Evolutionary conservation across 2,113 vertebrate species (phyloP).

Genomic region (Lamprotornis superbus): DNA sequence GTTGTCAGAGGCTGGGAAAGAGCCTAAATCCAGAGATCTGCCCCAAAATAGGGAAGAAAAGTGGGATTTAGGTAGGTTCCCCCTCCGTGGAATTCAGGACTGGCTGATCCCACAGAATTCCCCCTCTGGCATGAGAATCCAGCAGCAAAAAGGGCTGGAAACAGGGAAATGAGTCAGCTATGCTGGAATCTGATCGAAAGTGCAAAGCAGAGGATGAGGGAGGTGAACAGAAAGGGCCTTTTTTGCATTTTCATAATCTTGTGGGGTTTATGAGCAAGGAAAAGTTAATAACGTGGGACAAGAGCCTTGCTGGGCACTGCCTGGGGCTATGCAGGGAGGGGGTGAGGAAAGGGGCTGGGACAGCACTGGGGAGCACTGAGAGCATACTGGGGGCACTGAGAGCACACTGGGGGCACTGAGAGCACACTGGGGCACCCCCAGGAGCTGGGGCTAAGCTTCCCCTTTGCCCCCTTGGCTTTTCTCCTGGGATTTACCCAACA

Average conservation of each 20-base stretch:
- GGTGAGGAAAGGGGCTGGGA: not conserved
- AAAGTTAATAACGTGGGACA: not conserved
- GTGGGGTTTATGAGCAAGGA: not conserved
- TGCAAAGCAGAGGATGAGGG: not conserved
- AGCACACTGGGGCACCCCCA: not conserved
- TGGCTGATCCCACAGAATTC: not conserved
- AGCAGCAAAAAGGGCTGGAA: not conserved
- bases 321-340: rapidly evolving
- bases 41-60: not conserved
- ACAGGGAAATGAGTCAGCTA: not conserved
- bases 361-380: too few species aligned
- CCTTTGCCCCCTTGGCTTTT: not conserved
- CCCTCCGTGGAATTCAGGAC: rapidly evolving
- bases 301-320: not conserved
- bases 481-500: not conserved
- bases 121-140: not conserved
- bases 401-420: too few species aligned
- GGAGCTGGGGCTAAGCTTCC: not conserved
- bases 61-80: not conserved
- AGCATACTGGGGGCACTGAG: too few species aligned
- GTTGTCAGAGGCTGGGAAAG: not conserved
- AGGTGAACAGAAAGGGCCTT: not conserved
- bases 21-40: not conserved
- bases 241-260: not conserved
- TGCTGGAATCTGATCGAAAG: not conserved